Base-by-base conservation (phyloP, 2,113 vertebrate species). In the Acrocephalus kingi region DNA sequence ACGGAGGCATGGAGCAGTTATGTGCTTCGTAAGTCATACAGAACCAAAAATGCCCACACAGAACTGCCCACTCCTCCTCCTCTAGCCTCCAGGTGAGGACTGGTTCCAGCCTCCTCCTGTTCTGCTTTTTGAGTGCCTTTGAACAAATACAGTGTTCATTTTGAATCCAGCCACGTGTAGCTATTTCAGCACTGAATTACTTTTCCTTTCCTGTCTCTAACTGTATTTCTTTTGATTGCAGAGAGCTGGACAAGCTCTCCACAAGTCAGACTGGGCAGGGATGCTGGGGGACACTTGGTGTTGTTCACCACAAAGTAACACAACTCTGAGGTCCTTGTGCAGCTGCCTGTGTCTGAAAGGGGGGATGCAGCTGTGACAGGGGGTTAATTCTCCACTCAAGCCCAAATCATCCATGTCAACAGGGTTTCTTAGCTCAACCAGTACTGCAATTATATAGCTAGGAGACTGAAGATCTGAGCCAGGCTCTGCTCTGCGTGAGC, bases 291-390 rank as follows among this genome's bases (percentile, higher is more conserved):
- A 54, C n/a, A 31, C 15, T 61, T 31, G 37, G n/a, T 46, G 25
- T 56, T 73, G 11, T 14, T 91, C 51, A 33, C 69, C 43, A 74
- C 24, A 49, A 64, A 87, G 58, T 15, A 20, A 51, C 35, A 56
- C 67, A 80, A 24, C 51, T 73, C 48, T 46, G 73, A 74, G 73
- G 48, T 74, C 48, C 15, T 56, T 35, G 43, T 1, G 4, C 20
- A 62, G 46, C 39, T 73, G 46, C 25, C 59, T 92, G 62, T 3
- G 0, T 69, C 75, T 80, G 41, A 74, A 86, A 80, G 11, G 20
- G 27, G 35, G n/a, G 14, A 45, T 0, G 0, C 24, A 73, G 72
- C 28, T 7, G 3, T 3, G 7, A 35, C 35, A 55, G 33, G 19
- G 24, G 35, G 16, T 83, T 84, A 85, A 63, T 85, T 79, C 39